A percentile compares a stretch with the other conserved stretches of the same genome.
These are phyloP conservation scores for Thyatira batis DNA, from an alignment of 2,888 invertebrate genomes.

Conservation along the genomic window DNA sequence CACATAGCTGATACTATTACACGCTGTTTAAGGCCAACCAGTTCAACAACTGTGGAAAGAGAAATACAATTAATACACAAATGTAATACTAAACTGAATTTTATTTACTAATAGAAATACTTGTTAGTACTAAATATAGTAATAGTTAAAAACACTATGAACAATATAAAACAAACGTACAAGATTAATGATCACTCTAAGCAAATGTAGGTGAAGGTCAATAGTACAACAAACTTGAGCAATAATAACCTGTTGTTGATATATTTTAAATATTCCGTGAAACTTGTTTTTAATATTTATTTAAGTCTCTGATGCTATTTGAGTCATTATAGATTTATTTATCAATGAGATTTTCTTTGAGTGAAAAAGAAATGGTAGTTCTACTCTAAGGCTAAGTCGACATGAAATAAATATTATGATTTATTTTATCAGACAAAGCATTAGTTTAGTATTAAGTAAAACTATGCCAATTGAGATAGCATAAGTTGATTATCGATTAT, in stretches of 20 bases:
- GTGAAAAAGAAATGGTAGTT: too few relatives aligned
- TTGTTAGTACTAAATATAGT: too few relatives aligned
- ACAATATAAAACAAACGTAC: not conserved
- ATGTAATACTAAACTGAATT: too few relatives aligned
- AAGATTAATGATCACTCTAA: not conserved
- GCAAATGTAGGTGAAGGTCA: not conserved
- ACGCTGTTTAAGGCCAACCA: conserved; percentile 88
- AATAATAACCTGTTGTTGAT: not conserved
- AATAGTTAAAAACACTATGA: not conserved
- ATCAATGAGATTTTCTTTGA: too few relatives aligned
- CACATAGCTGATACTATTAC: conserved; percentile 89
- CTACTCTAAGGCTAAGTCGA: too few relatives aligned
- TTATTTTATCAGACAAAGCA: too few relatives aligned
- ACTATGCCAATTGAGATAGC: too few relatives aligned
- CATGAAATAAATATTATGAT: too few relatives aligned
- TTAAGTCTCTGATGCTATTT: not conserved
- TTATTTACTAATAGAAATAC: too few relatives aligned
- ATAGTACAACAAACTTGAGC: not conserved
- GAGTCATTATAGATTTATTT: too few relatives aligned
- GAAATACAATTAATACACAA: conserved; percentile 2
- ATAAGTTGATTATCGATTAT: too few relatives aligned
- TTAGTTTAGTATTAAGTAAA: too few relatives aligned
- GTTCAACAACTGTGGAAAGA: conserved; percentile 85
- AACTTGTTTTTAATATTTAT: not conserved
- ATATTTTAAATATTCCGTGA: not conserved